Percentiles rank a stretch among this genome's conserved stretches.
These are phyloP conservation scores for Pseudococcus viburni DNA, from an alignment of 2,888 invertebrate species.

Conservation along the genomic window DNA sequence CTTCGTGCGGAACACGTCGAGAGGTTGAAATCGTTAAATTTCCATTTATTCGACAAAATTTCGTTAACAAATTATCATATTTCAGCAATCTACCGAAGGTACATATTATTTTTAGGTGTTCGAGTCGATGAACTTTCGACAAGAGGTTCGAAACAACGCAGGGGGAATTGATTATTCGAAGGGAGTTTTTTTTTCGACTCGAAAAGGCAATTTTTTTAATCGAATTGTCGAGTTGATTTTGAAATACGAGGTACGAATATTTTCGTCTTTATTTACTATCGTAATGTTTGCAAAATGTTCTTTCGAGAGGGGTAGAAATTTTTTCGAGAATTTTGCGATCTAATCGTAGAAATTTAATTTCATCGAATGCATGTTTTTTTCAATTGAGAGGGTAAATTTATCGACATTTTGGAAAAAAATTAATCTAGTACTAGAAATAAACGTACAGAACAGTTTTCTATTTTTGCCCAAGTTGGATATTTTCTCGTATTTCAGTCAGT, in stretches of 20 bases:
- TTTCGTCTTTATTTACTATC: background rate
- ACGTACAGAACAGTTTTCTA: no score
- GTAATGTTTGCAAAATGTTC: background rate
- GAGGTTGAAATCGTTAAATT: slow-evolving; percentile 19
- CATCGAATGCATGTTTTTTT: no score
- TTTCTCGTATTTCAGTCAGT: no score
- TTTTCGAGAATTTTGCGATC: no score
- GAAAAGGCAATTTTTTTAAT: background rate
- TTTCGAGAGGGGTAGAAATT: background rate
- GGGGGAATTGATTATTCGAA: background rate
- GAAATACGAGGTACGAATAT: background rate
- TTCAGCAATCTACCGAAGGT: background rate
- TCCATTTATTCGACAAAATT: slow-evolving; percentile 1
- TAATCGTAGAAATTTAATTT: no score
- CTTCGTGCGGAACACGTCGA: background rate
- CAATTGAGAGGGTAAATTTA: no score
- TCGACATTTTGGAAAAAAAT: no score
- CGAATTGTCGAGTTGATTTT: background rate
- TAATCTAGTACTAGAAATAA: no score
- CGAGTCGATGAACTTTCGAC: slow-evolving; percentile 13
- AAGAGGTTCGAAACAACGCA: background rate
- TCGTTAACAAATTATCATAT: slow-evolving; percentile 27
- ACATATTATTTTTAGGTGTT: background rate
- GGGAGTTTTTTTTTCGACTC: background rate
- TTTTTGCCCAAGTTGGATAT: no score